Percentiles rank a stretch among this genome's conserved stretches.
phyloP scores from a whole-genome alignment of 2,888 invertebrate species.

The Drosophila paramelanica region DNA sequence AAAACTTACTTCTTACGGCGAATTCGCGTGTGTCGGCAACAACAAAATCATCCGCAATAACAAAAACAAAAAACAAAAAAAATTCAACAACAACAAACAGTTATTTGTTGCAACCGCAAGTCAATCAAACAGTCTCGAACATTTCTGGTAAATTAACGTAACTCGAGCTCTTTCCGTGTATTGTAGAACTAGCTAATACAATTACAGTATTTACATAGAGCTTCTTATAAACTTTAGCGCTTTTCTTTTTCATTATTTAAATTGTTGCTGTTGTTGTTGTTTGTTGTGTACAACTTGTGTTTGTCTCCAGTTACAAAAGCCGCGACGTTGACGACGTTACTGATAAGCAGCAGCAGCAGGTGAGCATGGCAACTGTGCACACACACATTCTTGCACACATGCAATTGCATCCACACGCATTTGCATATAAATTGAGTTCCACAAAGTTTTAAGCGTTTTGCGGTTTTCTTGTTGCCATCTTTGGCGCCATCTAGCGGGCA shows the following conservation, averaged over 20 bases:
- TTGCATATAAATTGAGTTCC: conserved; percentile 21
- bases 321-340: conserved; percentile 49
- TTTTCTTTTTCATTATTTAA: conserved; percentile 10
- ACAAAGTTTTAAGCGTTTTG: conserved; percentile 48
- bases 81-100: conserved; percentile 24
- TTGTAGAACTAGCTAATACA: conserved; percentile 35
- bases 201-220: conserved; percentile 35
- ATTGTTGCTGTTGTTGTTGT: conserved; percentile 17
- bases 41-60: conserved; percentile 25
- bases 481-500: conserved; percentile 68
- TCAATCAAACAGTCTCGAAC: conserved; percentile 65
- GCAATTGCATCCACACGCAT: not conserved
- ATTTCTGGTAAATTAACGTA: conserved; percentile 36
- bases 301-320: conserved; percentile 66
- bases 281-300: conserved; percentile 23
- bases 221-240: conserved; percentile 16
- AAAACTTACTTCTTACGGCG: too few species aligned
- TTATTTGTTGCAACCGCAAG: conserved; percentile 67
- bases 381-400: conserved; percentile 1
- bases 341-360: conserved; percentile 67
- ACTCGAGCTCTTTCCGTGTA: conserved; percentile 50
- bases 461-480: conserved; percentile 53
- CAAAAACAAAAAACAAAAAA: conserved; percentile 16
- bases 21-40: conserved; percentile 41
- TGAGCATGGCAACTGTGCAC: conserved; percentile 38